phyloP scores from a whole-genome alignment of 2,797 vertebrate species.

The Gymnocypris eckloni region DNA sequence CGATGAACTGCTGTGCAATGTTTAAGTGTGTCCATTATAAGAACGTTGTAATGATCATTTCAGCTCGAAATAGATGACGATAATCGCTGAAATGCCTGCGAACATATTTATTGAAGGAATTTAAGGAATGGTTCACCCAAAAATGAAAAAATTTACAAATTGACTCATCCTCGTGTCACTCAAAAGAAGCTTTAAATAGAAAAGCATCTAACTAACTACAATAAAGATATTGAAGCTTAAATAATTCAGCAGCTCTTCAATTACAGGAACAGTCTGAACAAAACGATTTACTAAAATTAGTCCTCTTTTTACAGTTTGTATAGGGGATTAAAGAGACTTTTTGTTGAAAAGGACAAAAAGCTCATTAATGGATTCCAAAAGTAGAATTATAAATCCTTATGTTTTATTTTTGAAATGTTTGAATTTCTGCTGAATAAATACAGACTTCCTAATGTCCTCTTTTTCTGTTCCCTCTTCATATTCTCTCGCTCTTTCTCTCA shows the following conservation, averaged over 20 bases:
- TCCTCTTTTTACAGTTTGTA: not conserved
- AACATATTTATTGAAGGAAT: not conserved
- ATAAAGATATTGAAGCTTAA: not conserved
- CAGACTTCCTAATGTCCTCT: not conserved
- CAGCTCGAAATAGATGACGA: not conserved
- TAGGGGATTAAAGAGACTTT: not conserved
- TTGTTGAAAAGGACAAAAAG: not conserved
- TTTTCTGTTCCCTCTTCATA: not conserved
- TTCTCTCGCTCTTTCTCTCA: slow-evolving; percentile 51
- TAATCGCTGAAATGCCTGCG: not conserved
- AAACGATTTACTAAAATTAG: not conserved
- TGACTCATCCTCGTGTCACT: not conserved
- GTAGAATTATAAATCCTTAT: not conserved
- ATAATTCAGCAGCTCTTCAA: not conserved
- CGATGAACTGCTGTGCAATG: not conserved
- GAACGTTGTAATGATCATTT: not conserved
- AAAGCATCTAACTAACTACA: not conserved
- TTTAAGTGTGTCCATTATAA: not conserved
- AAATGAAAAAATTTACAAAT: not conserved
- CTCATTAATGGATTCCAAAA: not conserved
- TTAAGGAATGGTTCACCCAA: not conserved
- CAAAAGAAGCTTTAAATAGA: not conserved
- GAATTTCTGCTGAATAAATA: not conserved
- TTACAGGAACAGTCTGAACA: not conserved
- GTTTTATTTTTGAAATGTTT: not conserved